phyloP scores from a whole-genome alignment of 2,888 invertebrate species.

The Arrhopalites spinosus region DNA sequence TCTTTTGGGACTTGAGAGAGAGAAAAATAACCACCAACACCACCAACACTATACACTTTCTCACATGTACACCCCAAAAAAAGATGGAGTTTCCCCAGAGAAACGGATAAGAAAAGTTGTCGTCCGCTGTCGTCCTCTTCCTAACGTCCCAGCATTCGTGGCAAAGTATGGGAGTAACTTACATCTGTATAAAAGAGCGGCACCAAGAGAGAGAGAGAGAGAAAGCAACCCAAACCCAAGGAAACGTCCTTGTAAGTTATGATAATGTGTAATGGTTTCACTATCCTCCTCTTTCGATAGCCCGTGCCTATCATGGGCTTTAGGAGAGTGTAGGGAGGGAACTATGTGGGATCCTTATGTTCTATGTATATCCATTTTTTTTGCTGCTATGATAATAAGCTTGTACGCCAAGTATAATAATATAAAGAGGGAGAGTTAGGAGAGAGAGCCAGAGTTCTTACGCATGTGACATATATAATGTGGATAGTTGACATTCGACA shows the following conservation, averaged over 20 bases:
- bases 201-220: not conserved
- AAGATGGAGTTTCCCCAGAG: conserved; percentile 23
- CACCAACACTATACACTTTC: too few species aligned
- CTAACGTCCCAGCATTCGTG: conserved; percentile 16
- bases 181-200: conserved; percentile 17
- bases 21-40: too few species aligned
- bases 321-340: too few species aligned
- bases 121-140: conserved; percentile 10
- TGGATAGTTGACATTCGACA: not conserved
- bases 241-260: conserved; percentile 43
- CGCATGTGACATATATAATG: not conserved
- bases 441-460: too few species aligned
- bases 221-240: conserved; percentile 24
- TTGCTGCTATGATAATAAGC: too few species aligned
- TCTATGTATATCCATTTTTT: not conserved
- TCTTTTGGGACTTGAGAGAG: too few species aligned
- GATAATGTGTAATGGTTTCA: conserved; percentile 44
- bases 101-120: conserved; percentile 20
- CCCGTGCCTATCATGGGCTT: not conserved
- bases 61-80: not conserved
- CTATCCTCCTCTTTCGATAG: conserved; percentile 5
- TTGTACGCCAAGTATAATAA: too few species aligned
- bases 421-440: not conserved
- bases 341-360: too few species aligned
- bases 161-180: conserved; percentile 34